Evolutionary conservation across 2,888 invertebrate genomes (phyloP), one percentile per base, ranked within the genome.

Genomic region (Rhingia rostrata): DNA sequence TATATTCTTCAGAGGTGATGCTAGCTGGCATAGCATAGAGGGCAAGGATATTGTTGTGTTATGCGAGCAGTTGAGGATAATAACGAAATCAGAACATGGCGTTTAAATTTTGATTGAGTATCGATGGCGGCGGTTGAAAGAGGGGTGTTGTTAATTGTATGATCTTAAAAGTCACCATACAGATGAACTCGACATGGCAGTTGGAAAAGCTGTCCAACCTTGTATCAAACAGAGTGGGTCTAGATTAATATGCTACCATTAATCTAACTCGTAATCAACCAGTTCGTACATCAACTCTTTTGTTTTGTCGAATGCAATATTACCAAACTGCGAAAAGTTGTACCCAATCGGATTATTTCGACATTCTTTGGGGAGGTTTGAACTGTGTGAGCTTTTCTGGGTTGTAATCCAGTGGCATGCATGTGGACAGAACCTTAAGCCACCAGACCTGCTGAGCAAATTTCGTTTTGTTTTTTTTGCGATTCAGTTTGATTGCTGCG

Each of bases 401-500:
- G 53, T 47, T 54, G 72, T 53, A 63, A 47, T 45, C 32, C 45
- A 78, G 39, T 39, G 14, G 9, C 56, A 43, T 53, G 56, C 67
- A 56, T 7, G 63, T 64, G 63, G 22, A 22, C 14, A 41, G 41
- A 41, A 41, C 47, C 22, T 22, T 22, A 64, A 69, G 69, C 35
- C 75, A 64, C 53, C 4, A 81, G 64, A 80, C 66, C 74, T 54
- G 67, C 53, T 56, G 63, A 37, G 63, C 22, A 22, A 22, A 69
- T 74, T 72, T 78, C 60, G 81, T 63, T 58, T 30, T 49, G 30
- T 30, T 64, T 47, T 70, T 69, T 69, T 32, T 51, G 33, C 66
- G 66, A 78, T 64, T 75, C 37, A 78, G 66, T 66, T 72, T 70
- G 78, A 61, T 73, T 69, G 51, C 41, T 58, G 67, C 67, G 79